Percentiles rank a stretch among this genome's conserved stretches.
Conservation (phyloP, 2,113 vertebrate species). For the Mirounga angustirostris region DNA sequence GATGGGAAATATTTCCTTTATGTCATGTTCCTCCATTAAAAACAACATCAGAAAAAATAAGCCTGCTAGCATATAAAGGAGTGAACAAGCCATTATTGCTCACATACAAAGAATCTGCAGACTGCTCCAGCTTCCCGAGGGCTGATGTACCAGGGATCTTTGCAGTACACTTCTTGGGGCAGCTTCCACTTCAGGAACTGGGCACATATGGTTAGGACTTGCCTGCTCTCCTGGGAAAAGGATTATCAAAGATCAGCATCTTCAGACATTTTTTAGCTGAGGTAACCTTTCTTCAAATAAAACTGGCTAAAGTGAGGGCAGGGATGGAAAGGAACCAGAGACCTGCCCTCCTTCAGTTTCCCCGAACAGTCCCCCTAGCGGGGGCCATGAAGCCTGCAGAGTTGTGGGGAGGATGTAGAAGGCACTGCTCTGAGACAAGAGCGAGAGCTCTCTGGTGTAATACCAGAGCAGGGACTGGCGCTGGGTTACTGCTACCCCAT, state of each 20-base stretch:
- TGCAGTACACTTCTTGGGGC: conserved; percentile 66
- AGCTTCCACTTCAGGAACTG: conserved; percentile 82
- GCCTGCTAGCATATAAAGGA: not conserved
- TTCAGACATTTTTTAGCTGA: conserved; percentile 9
- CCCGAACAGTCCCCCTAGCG: not conserved
- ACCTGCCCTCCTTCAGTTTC: not conserved
- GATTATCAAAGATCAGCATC: not conserved
- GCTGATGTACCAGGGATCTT: conserved; percentile 72
- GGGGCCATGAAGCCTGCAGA: not conserved
- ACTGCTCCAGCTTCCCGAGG: conserved; percentile 10
- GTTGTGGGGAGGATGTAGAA: not conserved
- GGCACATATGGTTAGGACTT: conserved; percentile 68
- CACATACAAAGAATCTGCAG: conserved; percentile 80
- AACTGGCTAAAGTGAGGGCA: conserved; percentile 15
- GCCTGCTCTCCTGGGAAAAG: conserved; percentile 72
- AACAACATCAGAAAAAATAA: not conserved
- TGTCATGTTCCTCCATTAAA: not conserved
- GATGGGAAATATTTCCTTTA: not conserved
- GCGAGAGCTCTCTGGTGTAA: not conserved
- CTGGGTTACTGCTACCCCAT: not conserved
- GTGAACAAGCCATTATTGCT: not conserved
- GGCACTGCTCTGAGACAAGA: not conserved
- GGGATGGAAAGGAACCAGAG: not conserved
- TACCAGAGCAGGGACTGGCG: not conserved
- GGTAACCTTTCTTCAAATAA: conserved; percentile 29